Evolutionary conservation across 2,113 vertebrate species (phyloP).

Genomic region (Herpailurus yagouaroundi): DNA sequence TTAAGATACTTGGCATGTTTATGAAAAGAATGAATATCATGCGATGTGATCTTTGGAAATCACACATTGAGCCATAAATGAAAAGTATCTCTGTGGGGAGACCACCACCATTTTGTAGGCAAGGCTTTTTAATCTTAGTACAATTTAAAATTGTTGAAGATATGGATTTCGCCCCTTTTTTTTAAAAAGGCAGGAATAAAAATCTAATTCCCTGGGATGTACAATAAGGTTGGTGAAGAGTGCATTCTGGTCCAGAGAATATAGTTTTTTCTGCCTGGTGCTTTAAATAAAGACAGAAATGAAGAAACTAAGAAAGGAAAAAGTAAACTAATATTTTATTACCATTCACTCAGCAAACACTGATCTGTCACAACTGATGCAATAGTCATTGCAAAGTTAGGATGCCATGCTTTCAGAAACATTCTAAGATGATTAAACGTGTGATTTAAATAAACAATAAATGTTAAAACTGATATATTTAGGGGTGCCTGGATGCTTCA

Average conservation of each 20-base stretch:
- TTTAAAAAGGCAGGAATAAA: constrained; percentile 17
- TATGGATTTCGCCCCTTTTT: not conserved
- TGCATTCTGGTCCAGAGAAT: not conserved
- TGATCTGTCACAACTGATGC: not conserved
- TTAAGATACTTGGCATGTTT: not conserved
- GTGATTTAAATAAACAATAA: not conserved
- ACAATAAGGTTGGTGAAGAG: not conserved
- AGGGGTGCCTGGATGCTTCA: too few relatives aligned
- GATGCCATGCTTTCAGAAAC: not conserved
- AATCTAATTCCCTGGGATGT: not conserved
- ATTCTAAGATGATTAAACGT: constrained; percentile 10
- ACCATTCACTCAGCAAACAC: not conserved
- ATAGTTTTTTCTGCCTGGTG: not conserved
- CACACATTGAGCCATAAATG: not conserved
- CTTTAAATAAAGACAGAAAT: not conserved
- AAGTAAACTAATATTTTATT: not conserved
- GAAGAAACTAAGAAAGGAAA: not conserved
- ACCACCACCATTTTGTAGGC: not conserved
- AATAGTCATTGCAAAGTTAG: not conserved
- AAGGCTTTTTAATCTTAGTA: not conserved
- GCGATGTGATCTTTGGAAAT: not conserved
- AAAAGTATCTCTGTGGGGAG: not conserved
- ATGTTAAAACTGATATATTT: not conserved
- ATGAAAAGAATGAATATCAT: not conserved
- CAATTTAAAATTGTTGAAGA: not conserved